Evolutionary conservation across 2,888 invertebrate genomes (phyloP).

Genomic region (Girardia tigrina): DNA sequence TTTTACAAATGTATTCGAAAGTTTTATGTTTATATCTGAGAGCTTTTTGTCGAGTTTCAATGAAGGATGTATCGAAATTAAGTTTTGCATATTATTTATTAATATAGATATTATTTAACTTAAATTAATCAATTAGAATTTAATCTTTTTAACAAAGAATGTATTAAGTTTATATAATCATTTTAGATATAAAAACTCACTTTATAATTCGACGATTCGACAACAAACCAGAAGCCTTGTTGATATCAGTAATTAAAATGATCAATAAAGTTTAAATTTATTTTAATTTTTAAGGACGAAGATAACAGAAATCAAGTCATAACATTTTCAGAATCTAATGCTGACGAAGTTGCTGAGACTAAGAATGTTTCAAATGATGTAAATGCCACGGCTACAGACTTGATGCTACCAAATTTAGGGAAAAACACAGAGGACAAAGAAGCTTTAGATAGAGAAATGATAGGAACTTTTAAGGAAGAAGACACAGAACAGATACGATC

Average conservation of each 20-base stretch:
- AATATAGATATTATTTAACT: too few relatives aligned
- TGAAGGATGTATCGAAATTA: too few relatives aligned
- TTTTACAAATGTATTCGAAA: too few relatives aligned
- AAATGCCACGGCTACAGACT: neutral
- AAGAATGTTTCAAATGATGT: neutral
- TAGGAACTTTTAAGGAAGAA: neutral
- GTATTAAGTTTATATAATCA: too few relatives aligned
- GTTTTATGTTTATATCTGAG: too few relatives aligned
- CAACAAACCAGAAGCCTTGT: neutral
- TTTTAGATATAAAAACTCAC: constrained; percentile 33
- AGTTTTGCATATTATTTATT: too few relatives aligned
- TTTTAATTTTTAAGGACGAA: neutral
- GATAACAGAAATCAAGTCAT: neutral
- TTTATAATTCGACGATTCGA: constrained; percentile 29
- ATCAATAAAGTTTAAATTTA: neutral
- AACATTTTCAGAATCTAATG: neutral
- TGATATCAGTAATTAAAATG: neutral
- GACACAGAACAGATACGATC: neutral
- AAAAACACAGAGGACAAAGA: neutral
- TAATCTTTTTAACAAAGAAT: too few relatives aligned
- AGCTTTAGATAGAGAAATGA: neutral
- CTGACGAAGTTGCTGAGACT: neutral
- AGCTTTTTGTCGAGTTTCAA: too few relatives aligned
- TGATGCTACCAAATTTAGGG: neutral
- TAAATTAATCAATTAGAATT: too few relatives aligned